A percentile compares a stretch with the other conserved stretches of the same genome.
Conservation (phyloP, 2,797 vertebrate species). For the Sebastes paucispinis region DNA sequence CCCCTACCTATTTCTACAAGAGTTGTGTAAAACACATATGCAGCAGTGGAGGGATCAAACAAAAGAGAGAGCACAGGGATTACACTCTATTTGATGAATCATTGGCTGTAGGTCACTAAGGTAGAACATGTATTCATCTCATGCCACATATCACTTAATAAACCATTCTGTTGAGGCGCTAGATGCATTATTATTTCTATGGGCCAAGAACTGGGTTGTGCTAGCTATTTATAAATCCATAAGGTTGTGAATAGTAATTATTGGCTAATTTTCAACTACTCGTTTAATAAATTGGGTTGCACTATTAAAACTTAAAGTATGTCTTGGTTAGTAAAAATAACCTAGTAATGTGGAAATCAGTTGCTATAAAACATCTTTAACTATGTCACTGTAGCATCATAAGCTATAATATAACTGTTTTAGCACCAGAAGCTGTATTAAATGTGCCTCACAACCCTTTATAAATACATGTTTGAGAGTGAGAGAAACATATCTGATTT, state of each 20-base stretch:
- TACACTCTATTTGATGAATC: conserved; percentile 41
- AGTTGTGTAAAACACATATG: background rate
- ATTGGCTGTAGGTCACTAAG: conserved; percentile 43
- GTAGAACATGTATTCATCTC: conserved; percentile 39
- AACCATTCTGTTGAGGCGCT: conserved; percentile 8
- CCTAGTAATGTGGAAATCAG: background rate
- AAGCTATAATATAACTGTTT: too few species aligned
- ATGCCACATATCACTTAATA: conserved; percentile 43
- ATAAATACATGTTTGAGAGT: background rate
- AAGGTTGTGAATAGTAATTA: background rate
- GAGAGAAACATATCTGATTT: background rate
- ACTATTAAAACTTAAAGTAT: background rate
- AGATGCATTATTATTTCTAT: background rate
- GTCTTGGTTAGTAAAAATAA: background rate
- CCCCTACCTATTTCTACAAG: background rate
- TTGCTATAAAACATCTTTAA: background rate
- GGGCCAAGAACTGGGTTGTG: background rate
- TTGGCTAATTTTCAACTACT: background rate
- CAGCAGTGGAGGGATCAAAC: background rate
- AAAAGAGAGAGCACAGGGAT: background rate
- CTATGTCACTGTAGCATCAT: background rate
- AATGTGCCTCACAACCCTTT: background rate
- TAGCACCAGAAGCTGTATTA: background rate
- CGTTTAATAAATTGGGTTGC: background rate
- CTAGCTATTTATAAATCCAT: background rate